phyloP scores from a whole-genome alignment of 2,888 invertebrate species.

The Plusia festucae region DNA sequence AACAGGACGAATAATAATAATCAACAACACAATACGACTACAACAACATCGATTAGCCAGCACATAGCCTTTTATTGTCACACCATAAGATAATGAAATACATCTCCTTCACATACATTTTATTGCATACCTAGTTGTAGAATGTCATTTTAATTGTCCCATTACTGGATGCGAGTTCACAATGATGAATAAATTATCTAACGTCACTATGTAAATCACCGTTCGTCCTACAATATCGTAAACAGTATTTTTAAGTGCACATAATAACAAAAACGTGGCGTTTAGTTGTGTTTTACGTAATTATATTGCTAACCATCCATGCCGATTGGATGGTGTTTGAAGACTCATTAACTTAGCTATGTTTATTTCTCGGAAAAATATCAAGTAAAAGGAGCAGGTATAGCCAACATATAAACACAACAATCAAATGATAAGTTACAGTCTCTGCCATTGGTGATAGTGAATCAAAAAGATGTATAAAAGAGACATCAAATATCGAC shows the following conservation, averaged over 20 bases:
- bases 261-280: constrained; percentile 40
- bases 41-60: constrained; percentile 20
- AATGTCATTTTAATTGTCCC: constrained; percentile 66
- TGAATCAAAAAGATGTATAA: not conserved
- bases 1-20: not conserved
- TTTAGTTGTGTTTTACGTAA: constrained; percentile 26
- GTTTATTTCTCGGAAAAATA: not conserved
- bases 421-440: not conserved
- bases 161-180: constrained; percentile 44
- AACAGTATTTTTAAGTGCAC: constrained; percentile 42
- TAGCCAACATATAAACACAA: not conserved
- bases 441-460: not conserved
- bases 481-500: too few species aligned
- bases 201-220: constrained; percentile 48
- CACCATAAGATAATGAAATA: constrained; percentile 20
- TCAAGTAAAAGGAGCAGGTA: not conserved
- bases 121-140: constrained; percentile 27
- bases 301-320: constrained; percentile 30
- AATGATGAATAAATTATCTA: constrained; percentile 56
- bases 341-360: not conserved
- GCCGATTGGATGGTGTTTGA: constrained; percentile 19
- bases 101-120: constrained; percentile 35
- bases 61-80: constrained; percentile 15
- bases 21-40: not conserved
- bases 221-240: constrained; percentile 31